Percentiles rank a stretch among this genome's conserved stretches.
Conservation (phyloP, 2,113 vertebrate species). For the Hyaena hyaena region DNA sequence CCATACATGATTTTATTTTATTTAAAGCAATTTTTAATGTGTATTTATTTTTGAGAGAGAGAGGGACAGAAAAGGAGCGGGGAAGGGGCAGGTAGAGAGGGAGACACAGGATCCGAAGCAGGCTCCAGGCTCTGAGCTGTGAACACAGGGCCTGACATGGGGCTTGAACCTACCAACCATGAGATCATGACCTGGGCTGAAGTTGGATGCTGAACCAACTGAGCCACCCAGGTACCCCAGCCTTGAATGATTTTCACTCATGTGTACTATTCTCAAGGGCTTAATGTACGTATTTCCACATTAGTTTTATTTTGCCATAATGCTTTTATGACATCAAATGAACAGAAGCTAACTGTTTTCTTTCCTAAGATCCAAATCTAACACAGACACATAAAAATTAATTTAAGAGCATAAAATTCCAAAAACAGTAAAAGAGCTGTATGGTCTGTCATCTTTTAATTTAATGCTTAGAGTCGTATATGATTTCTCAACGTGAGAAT, state of each 20-base stretch:
- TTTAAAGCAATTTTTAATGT: no score
- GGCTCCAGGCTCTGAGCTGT: no score
- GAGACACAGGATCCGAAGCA: no score
- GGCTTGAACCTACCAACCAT: no score
- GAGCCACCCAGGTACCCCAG: no score
- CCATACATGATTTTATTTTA: not conserved
- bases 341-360: slow-evolving; percentile 24
- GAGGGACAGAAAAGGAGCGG: no score
- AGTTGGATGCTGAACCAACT: no score
- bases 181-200: no score
- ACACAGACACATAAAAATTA: slow-evolving; percentile 50
- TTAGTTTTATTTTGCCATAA: not conserved
- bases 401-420: slow-evolving; percentile 65
- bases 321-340: slow-evolving; percentile 13
- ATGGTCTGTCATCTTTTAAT: slow-evolving; percentile 48
- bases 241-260: not conserved
- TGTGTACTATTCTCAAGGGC: not conserved
- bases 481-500: slow-evolving; percentile 70
- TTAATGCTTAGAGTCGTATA: slow-evolving; percentile 28
- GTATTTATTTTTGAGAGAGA: no score
- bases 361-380: not conserved
- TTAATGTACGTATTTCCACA: not conserved
- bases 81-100: no score
- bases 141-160: no score
- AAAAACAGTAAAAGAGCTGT: slow-evolving; percentile 45